phyloP scores from a whole-genome alignment of 2,113 vertebrate species.

The Pelobates fuscus region DNA sequence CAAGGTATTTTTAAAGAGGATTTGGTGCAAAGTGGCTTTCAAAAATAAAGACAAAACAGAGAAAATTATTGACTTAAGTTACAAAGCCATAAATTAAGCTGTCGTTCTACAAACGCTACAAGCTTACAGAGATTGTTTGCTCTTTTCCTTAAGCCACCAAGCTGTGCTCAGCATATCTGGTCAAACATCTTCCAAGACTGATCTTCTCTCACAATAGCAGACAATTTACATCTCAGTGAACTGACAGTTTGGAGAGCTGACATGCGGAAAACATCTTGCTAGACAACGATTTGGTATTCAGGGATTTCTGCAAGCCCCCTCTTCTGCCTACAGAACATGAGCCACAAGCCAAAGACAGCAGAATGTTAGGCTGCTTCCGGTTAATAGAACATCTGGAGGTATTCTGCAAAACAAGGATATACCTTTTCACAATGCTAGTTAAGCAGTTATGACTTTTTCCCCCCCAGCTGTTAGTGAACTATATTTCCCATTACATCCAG shows the following conservation, averaged over 20 bases:
- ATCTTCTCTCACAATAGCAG: neutral
- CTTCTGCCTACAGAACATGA: neutral
- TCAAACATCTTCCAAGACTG: neutral
- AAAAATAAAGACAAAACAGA: slow-evolving; percentile 46
- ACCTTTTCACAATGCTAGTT: no score
- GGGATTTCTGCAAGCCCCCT: neutral
- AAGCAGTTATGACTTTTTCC: no score
- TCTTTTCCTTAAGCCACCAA: slow-evolving; percentile 21
- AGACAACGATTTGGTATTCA: neutral
- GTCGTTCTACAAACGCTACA: slow-evolving; percentile 20
- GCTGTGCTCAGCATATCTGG: neutral
- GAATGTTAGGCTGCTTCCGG: no score
- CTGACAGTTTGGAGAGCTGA: slow-evolving; percentile 1
- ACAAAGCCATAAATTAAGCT: slow-evolving; percentile 37
- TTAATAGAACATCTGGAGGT: no score
- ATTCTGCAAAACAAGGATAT: no score
- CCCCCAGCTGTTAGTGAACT: no score
- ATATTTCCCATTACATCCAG: no score
- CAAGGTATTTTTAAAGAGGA: neutral
- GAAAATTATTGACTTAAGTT: slow-evolving; percentile 43
- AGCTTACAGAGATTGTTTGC: neutral
- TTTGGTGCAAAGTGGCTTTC: slow-evolving; percentile 24
- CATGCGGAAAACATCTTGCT: neutral
- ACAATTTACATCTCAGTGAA: slow-evolving; percentile 18
- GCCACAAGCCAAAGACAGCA: no score